Percentiles rank a stretch among this genome's conserved stretches.
Evolutionary conservation across 1,140 invertebrate genomes (phyloP).

Genomic region (Trichoplusia ni): DNA sequence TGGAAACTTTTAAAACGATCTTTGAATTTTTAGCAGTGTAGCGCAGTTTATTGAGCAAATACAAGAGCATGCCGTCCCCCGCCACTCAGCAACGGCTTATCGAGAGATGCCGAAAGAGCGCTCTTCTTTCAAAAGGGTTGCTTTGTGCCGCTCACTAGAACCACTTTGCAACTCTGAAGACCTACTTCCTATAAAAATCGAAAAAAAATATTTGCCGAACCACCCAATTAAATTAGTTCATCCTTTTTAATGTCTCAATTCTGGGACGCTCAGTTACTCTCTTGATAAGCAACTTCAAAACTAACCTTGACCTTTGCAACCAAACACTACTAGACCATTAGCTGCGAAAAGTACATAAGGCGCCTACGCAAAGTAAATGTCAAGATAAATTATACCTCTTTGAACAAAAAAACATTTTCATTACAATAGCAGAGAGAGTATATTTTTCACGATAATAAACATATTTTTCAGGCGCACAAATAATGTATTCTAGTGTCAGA

Average conservation of each 20-base stretch:
- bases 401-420: conserved; percentile 6
- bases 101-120: conserved; percentile 70
- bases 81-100: conserved; percentile 57
- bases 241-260: no score
- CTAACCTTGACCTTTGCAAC: conserved; percentile 19
- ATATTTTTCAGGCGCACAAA: neutral
- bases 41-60: conserved; percentile 52
- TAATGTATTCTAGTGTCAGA: neutral
- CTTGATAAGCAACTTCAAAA: neutral
- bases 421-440: neutral
- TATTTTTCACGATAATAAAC: neutral
- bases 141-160: conserved; percentile 70
- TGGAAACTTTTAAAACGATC: conserved; percentile 1
- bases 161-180: conserved; percentile 56
- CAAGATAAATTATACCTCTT: conserved; percentile 9
- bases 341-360: conserved; percentile 2
- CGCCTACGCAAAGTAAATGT: conserved; percentile 20
- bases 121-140: conserved; percentile 67
- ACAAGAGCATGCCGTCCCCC: conserved; percentile 42
- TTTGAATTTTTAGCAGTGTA: conserved; percentile 21
- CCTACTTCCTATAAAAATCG: conserved; percentile 57
- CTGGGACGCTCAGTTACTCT: no score
- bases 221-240: no score
- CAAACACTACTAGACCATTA: conserved; percentile 7
- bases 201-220: no score